Base-by-base conservation (phyloP, 2,888 invertebrate genomes). In the Tenthredo notha region DNA sequence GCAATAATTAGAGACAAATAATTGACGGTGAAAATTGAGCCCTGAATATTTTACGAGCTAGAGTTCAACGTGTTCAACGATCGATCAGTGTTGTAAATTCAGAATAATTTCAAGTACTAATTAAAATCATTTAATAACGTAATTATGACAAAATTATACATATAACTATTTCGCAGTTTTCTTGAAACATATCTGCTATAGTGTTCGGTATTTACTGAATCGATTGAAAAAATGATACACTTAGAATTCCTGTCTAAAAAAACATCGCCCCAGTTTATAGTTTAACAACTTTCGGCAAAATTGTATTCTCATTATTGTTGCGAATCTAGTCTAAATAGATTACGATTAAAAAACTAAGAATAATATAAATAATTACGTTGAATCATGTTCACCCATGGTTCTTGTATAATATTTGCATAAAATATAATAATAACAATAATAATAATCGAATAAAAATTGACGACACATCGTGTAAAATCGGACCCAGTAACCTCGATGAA, bases 401-500 rank as follows among this genome's bases (percentile, higher is more conserved):
- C 5, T 18, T 50, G 2, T 18, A 7, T n/a, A 54, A 54, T 54
- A 54, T n/a, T 54, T 54, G 54, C n/a, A n/a, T n/a, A 54, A 54
- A 54, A 54, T n/a, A 7, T 54, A 54, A 50, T 47, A 47, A 40
- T 40, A 50, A 50, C n/a, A 50, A 50, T 50, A 18, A 6, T 50
- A 50, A 47, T 47, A 47, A 43, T 47, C 15, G 3, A 12, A 50
- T 54, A 25, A 61, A 61, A 61, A 61, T 72, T 5, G 70, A 37
- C n/a, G 21, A 33, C 15, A 54, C 10, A 18, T 50, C 77, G 50
- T 54, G 43, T 25, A 43, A 43, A 25, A 74, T 43, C 4, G 47
- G 77, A 77, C 77, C 77, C 77, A 77, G 77, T 77, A 54, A 54
- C 54, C 77, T 77, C 40, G 50, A 18, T 10, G 54, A 77, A 77